Evolutionary conservation across 2,113 vertebrate species (phyloP).

Genomic region (Dicaeum eximium): DNA sequence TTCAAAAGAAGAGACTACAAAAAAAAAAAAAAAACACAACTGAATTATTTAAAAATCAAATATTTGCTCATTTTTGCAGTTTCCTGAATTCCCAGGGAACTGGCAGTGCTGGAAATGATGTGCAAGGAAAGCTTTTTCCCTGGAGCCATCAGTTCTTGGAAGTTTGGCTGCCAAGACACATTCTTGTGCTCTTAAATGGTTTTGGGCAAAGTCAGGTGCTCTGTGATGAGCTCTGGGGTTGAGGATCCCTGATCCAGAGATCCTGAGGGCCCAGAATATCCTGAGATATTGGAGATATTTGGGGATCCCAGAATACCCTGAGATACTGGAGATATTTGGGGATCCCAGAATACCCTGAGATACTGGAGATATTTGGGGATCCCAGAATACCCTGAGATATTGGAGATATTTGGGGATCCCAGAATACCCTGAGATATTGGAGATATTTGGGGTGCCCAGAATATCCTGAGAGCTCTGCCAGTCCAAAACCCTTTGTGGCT

Average conservation of each 20-base stretch:
- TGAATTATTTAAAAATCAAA: background rate
- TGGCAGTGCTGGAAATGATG: background rate
- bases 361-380: too few species aligned
- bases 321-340: background rate
- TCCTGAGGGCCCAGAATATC: too few species aligned
- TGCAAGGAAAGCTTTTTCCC: background rate
- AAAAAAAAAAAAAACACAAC: background rate
- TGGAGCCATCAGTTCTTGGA: background rate
- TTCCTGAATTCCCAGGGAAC: background rate
- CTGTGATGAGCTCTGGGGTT: background rate
- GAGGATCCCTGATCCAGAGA: background rate
- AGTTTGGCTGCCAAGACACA: background rate
- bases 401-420: too few species aligned
- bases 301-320: background rate
- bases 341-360: too few species aligned
- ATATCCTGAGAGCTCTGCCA: background rate
- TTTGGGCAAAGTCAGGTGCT: background rate
- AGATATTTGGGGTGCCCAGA: background rate
- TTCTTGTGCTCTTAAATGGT: background rate
- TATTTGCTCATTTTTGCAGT: background rate
- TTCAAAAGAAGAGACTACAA: background rate
- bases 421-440: too few species aligned
- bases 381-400: too few species aligned
- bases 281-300: background rate
- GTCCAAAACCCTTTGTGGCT: rapidly evolving